Evolutionary conservation across 2,888 invertebrate genomes (phyloP), one percentile per base, ranked within the genome.

Genomic region (Drosophila barbarae): DNA sequence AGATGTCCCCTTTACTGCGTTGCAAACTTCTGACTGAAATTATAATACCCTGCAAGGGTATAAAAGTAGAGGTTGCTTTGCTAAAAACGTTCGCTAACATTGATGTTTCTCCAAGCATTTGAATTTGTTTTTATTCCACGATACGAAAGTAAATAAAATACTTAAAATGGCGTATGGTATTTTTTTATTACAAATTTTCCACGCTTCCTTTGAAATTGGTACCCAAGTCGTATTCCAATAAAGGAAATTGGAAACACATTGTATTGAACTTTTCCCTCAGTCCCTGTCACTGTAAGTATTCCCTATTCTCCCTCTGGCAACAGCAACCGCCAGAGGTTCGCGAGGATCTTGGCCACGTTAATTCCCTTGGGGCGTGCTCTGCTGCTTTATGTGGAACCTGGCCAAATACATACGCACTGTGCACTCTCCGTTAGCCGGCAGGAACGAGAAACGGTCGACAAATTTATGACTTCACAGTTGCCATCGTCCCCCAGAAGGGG

Each of bases 391-490:
- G 35, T 18, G 26, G 30, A 35, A 35, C 42, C 55, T 18, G 6
- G 36, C 18, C 35, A 50, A 32, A 26, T 13, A 47, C 28, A 61
- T 7, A 63, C 63, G 60, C 63, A 63, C 60, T 18, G 50, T 51
- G 59, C 36, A n/a, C 52, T 44, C 60, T 47, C 51, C 61, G 64
- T 63, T 63, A 64, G 47, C 47, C 30, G 38, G 18, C 39, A 28
- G 28, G 55, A 66, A 49, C 61, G 57, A 42, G 53, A 38, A 72
- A 57, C 46, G 54, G 65, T 61, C 52, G 55, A 65, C 57, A 69
- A 74, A 78, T 79, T 84, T 82, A 79, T 78, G 76, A 82, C 79
- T 81, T 76, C 69, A 69, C 78, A 76, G 84, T 78, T 72, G 41
- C 44, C 50, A 36, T 28, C 41, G n/a, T 18, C 36, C 60, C 35